A percentile compares a stretch with the other conserved stretches of the same genome.
Conservation (phyloP, 2,888 invertebrate genomes). For the Polymixis lichenea region DNA sequence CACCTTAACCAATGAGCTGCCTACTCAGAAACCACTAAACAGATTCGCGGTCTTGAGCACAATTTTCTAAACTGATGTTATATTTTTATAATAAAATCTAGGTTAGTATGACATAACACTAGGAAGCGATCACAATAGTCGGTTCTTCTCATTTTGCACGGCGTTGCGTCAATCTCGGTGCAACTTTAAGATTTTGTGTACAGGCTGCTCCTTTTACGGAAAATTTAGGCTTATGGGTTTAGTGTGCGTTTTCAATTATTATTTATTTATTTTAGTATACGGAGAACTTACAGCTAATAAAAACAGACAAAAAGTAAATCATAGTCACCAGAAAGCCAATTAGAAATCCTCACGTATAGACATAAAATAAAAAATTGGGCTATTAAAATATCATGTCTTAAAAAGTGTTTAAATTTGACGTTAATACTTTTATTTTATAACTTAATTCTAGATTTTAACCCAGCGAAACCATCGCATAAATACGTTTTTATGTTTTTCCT, state of each 20-base stretch:
- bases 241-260: not conserved
- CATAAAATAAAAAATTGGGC: no score
- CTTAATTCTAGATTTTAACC: no score
- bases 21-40: constrained; percentile 24
- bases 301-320: no score
- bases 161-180: constrained; percentile 82
- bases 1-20: not conserved
- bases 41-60: constrained; percentile 42
- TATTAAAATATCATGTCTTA: no score
- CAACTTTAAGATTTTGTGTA: constrained; percentile 78
- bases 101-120: constrained; percentile 76
- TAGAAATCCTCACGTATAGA: no score
- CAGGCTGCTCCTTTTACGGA: constrained; percentile 67
- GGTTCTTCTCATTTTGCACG: constrained; percentile 86
- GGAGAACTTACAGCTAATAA: no score
- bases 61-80: constrained; percentile 55
- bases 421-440: no score
- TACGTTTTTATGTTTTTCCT: no score
- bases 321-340: no score
- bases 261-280: no score
- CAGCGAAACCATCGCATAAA: no score
- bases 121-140: constrained; percentile 79
- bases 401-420: no score
- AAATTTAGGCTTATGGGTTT: not conserved
- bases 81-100: constrained; percentile 58